Base-by-base conservation (phyloP, 2,113 vertebrate genomes). In the Mystacornis crossleyi region DNA sequence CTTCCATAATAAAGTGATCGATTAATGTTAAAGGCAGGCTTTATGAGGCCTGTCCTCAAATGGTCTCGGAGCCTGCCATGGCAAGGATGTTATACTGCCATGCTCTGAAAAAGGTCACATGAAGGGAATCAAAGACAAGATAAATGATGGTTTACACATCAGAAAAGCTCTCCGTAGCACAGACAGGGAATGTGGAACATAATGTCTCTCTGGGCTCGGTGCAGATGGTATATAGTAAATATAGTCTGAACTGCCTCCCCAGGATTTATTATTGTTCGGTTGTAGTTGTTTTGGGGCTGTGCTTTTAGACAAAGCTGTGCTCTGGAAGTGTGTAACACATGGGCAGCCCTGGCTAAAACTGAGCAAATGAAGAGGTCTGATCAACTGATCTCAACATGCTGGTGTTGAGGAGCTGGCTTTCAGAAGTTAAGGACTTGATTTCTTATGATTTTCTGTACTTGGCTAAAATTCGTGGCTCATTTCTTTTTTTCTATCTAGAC, bases 11-110 rank as follows among this genome's bases (percentile, higher is more conserved):
- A 97, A 97, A 95, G 90, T 95, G 93, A 97, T 97, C 8, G 51
- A 98, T 98, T 97, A 97, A 97, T 86, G 92, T 94, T 92, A 96
- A 97, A 97, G 81, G 57, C 94, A 81, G 45, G 70, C 86, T 97
- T 98, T 96, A 97, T 95, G 94, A 96, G 83, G 91, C 81, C 91
- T 97, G 91, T 97, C 91, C 84, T 96, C 45, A 66, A 73, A 93
- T 75, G 75, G 89, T 95, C 87, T 72, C 53, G 1, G 77, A 94
- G 74, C 92, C 77, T 81, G 92, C 86, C 50, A 24, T 14, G 21
- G 82, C 18, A 10, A 95, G 90, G 92, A 94, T 97, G 94, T 96
- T 97, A 95, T 94, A 97, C 77, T 90, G 89, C 80, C 74, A 92
- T 69, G 31, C 73, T 95, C 89, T 89, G 91, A 58, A 81, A 97